Evolutionary conservation across 2,888 invertebrate genomes (phyloP).

Genomic region (Drosophila trichaetosa): DNA sequence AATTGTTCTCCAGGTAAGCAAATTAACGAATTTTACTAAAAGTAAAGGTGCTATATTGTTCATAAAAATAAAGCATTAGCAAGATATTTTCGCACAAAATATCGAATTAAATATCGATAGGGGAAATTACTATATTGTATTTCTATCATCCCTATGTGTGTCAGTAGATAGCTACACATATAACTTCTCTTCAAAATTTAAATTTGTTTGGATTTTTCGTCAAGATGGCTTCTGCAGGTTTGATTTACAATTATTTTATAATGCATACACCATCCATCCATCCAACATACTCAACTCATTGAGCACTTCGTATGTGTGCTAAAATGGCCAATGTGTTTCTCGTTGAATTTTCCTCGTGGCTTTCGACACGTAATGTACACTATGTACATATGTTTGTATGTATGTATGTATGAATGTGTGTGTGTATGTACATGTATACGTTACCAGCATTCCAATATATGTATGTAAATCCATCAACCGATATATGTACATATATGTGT

Average conservation of each 20-base stretch:
- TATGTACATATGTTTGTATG: slow-evolving; percentile 14
- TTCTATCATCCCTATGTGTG: slow-evolving; percentile 23
- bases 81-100: not conserved
- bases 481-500: not conserved
- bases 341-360: slow-evolving; percentile 40
- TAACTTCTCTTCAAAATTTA: slow-evolving; percentile 65
- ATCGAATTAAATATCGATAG: slow-evolving; percentile 29
- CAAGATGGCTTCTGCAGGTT: slow-evolving; percentile 91
- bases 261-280: not conserved
- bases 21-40: not conserved
- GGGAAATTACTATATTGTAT: slow-evolving; percentile 20
- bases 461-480: not conserved
- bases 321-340: not conserved
- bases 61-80: not conserved
- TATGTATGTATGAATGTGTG: slow-evolving; percentile 3
- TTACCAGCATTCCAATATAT: slow-evolving; percentile 4
- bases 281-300: not conserved
- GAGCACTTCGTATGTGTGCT: not conserved
- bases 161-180: slow-evolving; percentile 52
- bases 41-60: not conserved
- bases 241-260: slow-evolving; percentile 84
- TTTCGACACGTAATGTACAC: slow-evolving; percentile 61
- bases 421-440: not conserved
- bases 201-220: slow-evolving; percentile 82
- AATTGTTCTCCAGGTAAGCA: not conserved